Conservation (phyloP, 2,797 vertebrate species). For the Paramormyrops hopkinsi region DNA sequence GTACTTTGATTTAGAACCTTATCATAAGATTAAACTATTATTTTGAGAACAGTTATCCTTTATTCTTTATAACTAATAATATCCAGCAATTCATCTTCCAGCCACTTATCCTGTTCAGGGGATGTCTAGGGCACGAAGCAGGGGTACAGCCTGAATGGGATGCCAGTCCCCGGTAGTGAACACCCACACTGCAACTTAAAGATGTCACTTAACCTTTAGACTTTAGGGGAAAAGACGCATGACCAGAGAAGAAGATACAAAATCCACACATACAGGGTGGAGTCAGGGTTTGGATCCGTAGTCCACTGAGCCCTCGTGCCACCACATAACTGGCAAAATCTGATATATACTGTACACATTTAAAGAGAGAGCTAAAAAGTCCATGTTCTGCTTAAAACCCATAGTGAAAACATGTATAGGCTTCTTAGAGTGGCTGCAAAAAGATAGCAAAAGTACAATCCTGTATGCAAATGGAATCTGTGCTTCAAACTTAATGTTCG, state of each 20-base stretch:
- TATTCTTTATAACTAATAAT: slow-evolving; percentile 15
- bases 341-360: slow-evolving; percentile 27
- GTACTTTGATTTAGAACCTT: slow-evolving; percentile 16
- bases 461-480: not conserved
- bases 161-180: not conserved
- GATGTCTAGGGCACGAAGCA: not conserved
- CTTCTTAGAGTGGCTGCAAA: slow-evolving; percentile 16
- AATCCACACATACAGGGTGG: not conserved
- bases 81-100: not conserved
- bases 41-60: slow-evolving; percentile 21
- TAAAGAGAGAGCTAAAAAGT: slow-evolving; percentile 11
- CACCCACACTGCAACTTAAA: not conserved
- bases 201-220: not conserved
- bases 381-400: not conserved
- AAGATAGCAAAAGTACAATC: not conserved
- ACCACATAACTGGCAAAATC: slow-evolving; percentile 3
- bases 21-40: slow-evolving; percentile 12
- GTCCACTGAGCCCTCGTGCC: not conserved
- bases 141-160: not conserved
- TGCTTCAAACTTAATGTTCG: not conserved
- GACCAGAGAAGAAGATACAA: not conserved
- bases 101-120: not conserved
- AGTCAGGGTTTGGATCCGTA: not conserved
- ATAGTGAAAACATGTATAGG: slow-evolving; percentile 13
- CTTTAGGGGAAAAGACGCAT: not conserved